Percentiles rank a stretch among this genome's conserved stretches.
Evolutionary conservation across 2,888 invertebrate species (phyloP).

Genomic region (Drosophila phalerata): DNA sequence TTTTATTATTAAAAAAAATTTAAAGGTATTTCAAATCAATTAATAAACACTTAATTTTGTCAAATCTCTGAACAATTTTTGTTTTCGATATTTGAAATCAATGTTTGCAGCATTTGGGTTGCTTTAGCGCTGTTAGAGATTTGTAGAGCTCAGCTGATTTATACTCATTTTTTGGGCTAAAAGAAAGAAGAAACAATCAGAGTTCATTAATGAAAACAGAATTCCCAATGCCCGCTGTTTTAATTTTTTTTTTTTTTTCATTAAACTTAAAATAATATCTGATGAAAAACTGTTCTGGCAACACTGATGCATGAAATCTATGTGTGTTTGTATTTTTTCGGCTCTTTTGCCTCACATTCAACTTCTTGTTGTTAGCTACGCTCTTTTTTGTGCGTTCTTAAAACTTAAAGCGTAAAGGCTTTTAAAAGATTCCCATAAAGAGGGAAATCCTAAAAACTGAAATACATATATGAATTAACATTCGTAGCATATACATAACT

Average conservation of each 20-base stretch:
- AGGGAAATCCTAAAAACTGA: conserved; percentile 12
- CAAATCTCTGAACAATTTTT: no score
- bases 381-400: conserved; percentile 37
- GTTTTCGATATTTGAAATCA: no score
- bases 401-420: conserved; percentile 30
- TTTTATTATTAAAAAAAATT: no score
- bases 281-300: background rate
- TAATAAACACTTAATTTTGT: no score
- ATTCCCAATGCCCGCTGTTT: background rate
- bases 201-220: background rate
- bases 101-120: no score
- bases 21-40: no score
- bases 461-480: conserved; percentile 9
- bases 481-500: conserved; percentile 2
- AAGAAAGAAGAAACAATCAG: no score
- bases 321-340: conserved; percentile 3
- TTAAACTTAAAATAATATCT: background rate
- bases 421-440: conserved; percentile 16
- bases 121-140: no score
- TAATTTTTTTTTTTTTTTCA: background rate
- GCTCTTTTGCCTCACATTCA: conserved; percentile 32
- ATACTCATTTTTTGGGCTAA: no score
- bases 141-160: no score
- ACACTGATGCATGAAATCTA: background rate
- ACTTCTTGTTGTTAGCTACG: conserved; percentile 27